A percentile compares a stretch with the other conserved stretches of the same genome.
phyloP scores from a whole-genome alignment of 2,888 invertebrate genomes.

The Brachylomia viminalis region DNA sequence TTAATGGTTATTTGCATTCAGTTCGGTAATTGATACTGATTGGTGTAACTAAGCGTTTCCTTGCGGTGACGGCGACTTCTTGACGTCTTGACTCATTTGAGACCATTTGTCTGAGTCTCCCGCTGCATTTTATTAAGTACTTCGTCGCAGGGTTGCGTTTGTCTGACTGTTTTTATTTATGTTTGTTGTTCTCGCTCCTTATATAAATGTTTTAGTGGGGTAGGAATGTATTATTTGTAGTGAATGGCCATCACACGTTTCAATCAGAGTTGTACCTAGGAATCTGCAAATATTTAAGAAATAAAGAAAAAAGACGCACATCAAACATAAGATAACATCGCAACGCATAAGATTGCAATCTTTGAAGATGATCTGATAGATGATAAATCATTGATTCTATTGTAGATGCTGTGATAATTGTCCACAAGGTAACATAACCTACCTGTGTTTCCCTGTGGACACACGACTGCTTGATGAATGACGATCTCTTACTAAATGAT shows the following conservation, averaged over 20 bases:
- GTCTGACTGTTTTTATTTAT: neutral
- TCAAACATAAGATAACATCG: neutral
- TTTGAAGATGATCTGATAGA: neutral
- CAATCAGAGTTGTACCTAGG: neutral
- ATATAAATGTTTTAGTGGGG: neutral
- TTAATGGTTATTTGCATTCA: conserved; percentile 71
- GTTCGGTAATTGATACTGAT: conserved; percentile 73
- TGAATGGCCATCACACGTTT: neutral
- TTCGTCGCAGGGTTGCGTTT: neutral
- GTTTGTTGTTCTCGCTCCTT: neutral
- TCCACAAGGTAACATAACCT: neutral
- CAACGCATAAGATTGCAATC: neutral
- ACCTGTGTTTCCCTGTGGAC: neutral
- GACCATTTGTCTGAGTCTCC: conserved; percentile 59
- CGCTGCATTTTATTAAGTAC: conserved; percentile 37
- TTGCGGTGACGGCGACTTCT: conserved; percentile 62
- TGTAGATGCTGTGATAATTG: neutral
- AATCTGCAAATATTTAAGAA: neutral
- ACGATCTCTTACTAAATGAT: neutral
- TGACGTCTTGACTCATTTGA: conserved; percentile 61
- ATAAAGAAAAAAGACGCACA: neutral
- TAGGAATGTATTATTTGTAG: neutral
- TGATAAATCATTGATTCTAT: neutral
- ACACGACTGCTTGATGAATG: neutral
- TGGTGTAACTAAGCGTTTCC: conserved; percentile 71